These are phyloP conservation scores for Caenorhabditis elegans DNA, from an alignment of 1,140 invertebrate genomes.

Conservation along the genomic window WBcel235 BX284606.5:4583001-4583500, in stretches of 20 bases:
- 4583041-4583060: background rate
- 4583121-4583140: constrained; percentile 33
- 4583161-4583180: background rate
- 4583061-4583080: constrained; percentile 31
- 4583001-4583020: constrained; percentile 28
- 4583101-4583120: background rate
- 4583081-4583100: constrained; percentile 39
- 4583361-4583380: background rate
- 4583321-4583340: constrained; percentile 1
- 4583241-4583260: constrained; percentile 24
- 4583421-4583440: background rate
- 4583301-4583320: background rate
- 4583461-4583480: background rate
- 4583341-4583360: too few relatives aligned
- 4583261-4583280: background rate
- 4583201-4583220: constrained; percentile 18
- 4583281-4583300: background rate
- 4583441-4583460: background rate
- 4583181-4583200: constrained; percentile 24
- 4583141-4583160: constrained; percentile 1
- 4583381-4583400: background rate
- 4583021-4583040: background rate
- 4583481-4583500: too few relatives aligned
- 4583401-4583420: background rate
- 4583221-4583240: constrained; percentile 1